These are phyloP conservation scores for Drosophila subquinaria DNA, from an alignment of 2,888 invertebrate species.

Conservation along the genomic window DNA sequence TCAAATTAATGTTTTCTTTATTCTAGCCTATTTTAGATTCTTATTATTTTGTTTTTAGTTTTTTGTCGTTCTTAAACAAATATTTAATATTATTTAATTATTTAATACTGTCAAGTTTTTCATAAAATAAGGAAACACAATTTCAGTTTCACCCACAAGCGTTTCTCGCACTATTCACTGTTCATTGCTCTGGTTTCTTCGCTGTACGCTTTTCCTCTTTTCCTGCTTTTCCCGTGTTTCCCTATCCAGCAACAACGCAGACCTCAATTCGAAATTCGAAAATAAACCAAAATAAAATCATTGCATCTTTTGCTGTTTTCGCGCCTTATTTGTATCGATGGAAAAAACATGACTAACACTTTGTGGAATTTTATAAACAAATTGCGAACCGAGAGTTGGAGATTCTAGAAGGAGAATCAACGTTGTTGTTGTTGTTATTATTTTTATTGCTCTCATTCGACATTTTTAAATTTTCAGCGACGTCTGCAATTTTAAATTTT, in stretches of 20 bases:
- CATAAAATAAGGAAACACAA: slow-evolving; percentile 21
- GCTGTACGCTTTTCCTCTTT: slow-evolving; percentile 2
- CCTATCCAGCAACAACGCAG: slow-evolving; percentile 10
- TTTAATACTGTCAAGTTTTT: no score
- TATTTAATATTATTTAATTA: no score
- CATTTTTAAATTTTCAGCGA: background rate
- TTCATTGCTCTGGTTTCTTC: slow-evolving; percentile 41
- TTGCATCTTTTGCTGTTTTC: slow-evolving; percentile 56
- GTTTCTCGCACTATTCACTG: slow-evolving; percentile 11
- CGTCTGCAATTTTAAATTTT: slow-evolving; percentile 15
- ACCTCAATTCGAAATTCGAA: slow-evolving; percentile 66
- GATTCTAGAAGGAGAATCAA: slow-evolving; percentile 41
- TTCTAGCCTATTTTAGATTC: no score
- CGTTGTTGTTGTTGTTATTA: background rate
- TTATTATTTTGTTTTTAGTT: no score
- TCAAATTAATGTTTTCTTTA: no score
- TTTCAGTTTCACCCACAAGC: background rate
- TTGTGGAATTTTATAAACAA: slow-evolving; percentile 75
- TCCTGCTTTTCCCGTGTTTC: background rate
- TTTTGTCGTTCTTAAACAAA: no score
- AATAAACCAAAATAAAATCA: slow-evolving; percentile 50
- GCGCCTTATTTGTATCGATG: slow-evolving; percentile 75
- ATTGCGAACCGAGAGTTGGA: slow-evolving; percentile 24
- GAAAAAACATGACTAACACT: slow-evolving; percentile 60
- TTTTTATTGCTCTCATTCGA: background rate